A percentile compares a stretch with the other conserved stretches of the same genome.
Conservation (phyloP, 2,888 invertebrate species). For the Agrypnus murinus region DNA sequence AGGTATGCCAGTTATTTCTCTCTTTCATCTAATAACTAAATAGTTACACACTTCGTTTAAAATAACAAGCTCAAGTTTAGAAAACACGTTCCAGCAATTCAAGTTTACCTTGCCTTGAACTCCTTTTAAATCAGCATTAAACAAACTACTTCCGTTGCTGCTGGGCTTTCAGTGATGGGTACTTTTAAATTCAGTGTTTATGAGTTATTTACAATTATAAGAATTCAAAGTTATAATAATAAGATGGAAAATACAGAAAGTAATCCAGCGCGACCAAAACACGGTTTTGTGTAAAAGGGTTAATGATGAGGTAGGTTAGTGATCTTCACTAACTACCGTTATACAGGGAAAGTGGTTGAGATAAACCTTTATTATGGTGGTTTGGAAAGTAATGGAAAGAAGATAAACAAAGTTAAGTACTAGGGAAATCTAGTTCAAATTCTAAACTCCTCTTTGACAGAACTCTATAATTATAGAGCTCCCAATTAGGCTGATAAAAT, state of each 20-base stretch:
- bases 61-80: constrained; percentile 23
- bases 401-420: too few species aligned
- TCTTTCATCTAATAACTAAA: neutral
- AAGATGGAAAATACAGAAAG: neutral
- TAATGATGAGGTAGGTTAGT: constrained; percentile 7
- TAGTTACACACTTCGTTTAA: neutral
- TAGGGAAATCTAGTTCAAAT: too few species aligned
- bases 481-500: too few species aligned
- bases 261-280: neutral
- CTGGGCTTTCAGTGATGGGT: neutral
- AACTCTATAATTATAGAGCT: too few species aligned
- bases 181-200: constrained; percentile 5
- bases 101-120: constrained; percentile 34
- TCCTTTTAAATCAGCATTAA: constrained; percentile 23
- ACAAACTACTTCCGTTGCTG: constrained; percentile 29
- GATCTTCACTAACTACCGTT: neutral
- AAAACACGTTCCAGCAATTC: constrained; percentile 26
- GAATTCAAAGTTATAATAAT: neutral
- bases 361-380: too few species aligned
- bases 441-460: too few species aligned
- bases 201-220: neutral
- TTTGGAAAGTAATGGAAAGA: too few species aligned
- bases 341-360: too few species aligned
- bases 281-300: constrained; percentile 1
- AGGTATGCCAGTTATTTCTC: neutral